A percentile compares a stretch with the other conserved stretches of the same genome.
Conservation (phyloP, 1,140 invertebrate species). For the Oedothorax gibbosus region DNA sequence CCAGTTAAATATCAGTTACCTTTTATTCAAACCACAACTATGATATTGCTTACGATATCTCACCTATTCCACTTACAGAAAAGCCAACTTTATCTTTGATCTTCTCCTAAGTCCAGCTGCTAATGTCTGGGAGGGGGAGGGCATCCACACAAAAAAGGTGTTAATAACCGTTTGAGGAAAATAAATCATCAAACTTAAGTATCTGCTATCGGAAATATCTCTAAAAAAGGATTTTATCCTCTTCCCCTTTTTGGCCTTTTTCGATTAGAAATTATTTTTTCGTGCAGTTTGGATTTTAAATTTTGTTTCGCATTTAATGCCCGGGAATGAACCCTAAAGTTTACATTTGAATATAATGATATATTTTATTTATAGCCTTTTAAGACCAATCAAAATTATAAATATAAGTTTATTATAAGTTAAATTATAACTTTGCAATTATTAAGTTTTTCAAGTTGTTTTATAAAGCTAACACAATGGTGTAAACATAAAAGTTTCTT, state of each 20-base stretch:
- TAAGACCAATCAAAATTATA: neutral
- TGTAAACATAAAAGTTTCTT: no score
- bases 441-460: no score
- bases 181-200: slow-evolving; percentile 39
- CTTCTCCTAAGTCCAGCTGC: slow-evolving; percentile 2
- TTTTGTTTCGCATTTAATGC: neutral
- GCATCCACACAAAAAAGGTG: slow-evolving; percentile 31
- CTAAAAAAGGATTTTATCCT: slow-evolving; percentile 6
- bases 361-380: neutral
- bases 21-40: neutral
- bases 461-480: no score
- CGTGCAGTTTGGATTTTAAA: neutral
- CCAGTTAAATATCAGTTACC: no score
- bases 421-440: no score
- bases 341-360: slow-evolving; percentile 3
- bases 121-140: slow-evolving; percentile 25
- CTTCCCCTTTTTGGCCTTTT: slow-evolving; percentile 20
- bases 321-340: neutral
- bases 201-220: slow-evolving; percentile 38
- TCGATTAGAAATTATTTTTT: neutral
- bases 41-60: slow-evolving; percentile 24
- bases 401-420: no score
- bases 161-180: slow-evolving; percentile 38
- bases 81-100: slow-evolving; percentile 29
- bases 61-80: slow-evolving; percentile 18